Conservation (phyloP, 2,888 invertebrate species). For the Andrena flavipes region DNA sequence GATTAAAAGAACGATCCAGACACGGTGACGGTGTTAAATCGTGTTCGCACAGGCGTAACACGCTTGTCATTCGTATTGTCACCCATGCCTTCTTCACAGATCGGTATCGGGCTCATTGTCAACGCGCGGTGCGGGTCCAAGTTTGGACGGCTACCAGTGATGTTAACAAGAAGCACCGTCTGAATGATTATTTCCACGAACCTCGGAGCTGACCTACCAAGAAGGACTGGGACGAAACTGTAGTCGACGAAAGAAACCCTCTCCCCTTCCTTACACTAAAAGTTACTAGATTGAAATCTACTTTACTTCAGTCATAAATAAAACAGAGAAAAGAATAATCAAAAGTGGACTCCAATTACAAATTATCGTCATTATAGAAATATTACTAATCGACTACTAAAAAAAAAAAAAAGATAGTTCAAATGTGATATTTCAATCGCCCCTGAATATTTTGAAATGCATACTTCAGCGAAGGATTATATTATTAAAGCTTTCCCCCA, state of each 20-base stretch:
- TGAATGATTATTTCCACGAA: constrained; percentile 40
- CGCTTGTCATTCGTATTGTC: constrained; percentile 60
- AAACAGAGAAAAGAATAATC: too few species aligned
- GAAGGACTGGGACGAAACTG: background rate
- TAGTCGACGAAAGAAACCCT: background rate
- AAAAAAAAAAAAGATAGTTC: too few species aligned
- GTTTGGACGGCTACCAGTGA: constrained; percentile 37
- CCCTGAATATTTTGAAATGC: too few species aligned
- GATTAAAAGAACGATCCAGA: constrained; percentile 8
- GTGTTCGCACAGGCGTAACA: constrained; percentile 59
- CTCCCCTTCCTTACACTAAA: background rate
- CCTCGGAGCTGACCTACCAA: background rate
- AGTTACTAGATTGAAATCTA: too few species aligned
- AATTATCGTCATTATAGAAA: too few species aligned
- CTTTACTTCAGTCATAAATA: too few species aligned
- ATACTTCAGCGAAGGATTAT: too few species aligned
- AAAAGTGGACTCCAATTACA: too few species aligned
- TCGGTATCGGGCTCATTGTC: constrained; percentile 56
- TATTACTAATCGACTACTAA: too few species aligned
- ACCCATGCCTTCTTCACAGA: constrained; percentile 50
- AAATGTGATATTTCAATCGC: too few species aligned
- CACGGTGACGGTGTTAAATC: constrained; percentile 30
- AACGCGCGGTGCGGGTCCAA: constrained; percentile 15
- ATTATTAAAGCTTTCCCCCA: too few species aligned
- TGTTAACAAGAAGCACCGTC: constrained; percentile 45